Percentiles rank a stretch among this genome's conserved stretches.
These are phyloP conservation scores for Percina caprodes DNA, from an alignment of 2,113 vertebrate genomes.

Conservation along the genomic window DNA sequence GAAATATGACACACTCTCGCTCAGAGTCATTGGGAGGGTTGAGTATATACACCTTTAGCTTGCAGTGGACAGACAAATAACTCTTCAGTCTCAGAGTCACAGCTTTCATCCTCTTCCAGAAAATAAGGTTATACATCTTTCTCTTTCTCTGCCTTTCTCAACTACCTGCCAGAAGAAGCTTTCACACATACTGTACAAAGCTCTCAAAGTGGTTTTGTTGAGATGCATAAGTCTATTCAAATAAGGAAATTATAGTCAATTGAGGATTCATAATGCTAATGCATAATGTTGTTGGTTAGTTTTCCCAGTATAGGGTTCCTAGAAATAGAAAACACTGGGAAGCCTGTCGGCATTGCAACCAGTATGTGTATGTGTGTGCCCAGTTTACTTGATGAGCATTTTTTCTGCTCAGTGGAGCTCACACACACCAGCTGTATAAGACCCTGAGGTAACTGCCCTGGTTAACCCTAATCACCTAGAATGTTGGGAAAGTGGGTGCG, in stretches of 20 bases:
- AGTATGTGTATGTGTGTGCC: conserved; percentile 27
- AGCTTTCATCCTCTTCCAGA: conserved; percentile 43
- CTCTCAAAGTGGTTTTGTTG: background rate
- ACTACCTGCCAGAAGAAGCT: conserved; percentile 15
- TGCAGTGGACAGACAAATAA: conserved; percentile 51
- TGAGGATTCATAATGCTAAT: background rate
- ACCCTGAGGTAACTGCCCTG: conserved; percentile 41
- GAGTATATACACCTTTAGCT: conserved; percentile 29
- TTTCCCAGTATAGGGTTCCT: background rate
- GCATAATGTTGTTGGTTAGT: background rate
- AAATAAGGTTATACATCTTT: conserved; percentile 49
- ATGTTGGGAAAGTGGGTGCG: conserved; percentile 21
- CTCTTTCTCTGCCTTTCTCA: conserved; percentile 23
- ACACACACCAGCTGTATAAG: conserved; percentile 73
- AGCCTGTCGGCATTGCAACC: conserved; percentile 31
- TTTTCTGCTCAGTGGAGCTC: conserved; percentile 73
- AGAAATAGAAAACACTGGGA: conserved; percentile 13
- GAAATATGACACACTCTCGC: conserved; percentile 39
- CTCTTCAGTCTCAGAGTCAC: conserved; percentile 37
- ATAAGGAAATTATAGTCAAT: background rate
- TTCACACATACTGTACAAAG: conserved; percentile 26
- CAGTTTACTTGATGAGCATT: conserved; percentile 60
- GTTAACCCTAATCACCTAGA: conserved; percentile 44
- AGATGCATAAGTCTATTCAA: background rate
- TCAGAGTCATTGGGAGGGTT: conserved; percentile 25